Conservation (phyloP, 2,113 vertebrate genomes). For the Pleuronectes platessa region DNA sequence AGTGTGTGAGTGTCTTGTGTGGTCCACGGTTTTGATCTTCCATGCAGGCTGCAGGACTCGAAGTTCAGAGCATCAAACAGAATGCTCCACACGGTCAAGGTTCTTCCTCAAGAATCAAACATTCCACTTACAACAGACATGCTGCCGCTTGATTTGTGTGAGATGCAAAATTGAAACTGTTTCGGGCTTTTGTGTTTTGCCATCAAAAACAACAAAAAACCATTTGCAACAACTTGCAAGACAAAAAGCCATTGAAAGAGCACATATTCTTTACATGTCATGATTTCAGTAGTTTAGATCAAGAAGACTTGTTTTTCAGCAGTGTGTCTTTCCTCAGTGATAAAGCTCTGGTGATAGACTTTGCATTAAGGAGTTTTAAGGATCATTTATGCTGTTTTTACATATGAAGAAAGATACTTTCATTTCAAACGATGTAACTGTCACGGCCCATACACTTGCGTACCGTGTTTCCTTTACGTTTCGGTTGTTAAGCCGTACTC, state of each 20-base stretch:
- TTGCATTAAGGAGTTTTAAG: background rate
- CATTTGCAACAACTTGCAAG: conserved; percentile 12
- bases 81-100: conserved; percentile 47
- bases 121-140: conserved; percentile 16
- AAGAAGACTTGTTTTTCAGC: background rate
- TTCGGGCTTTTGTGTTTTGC: conserved; percentile 1
- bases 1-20: conserved; percentile 6
- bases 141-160: conserved; percentile 8
- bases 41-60: conserved; percentile 53
- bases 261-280: background rate
- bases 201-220: background rate
- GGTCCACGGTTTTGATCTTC: conserved; percentile 57
- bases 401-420: no score
- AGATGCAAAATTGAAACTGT: conserved; percentile 8
- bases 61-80: conserved; percentile 57
- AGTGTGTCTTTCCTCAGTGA: background rate
- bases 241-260: background rate
- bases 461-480: no score
- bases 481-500: no score
- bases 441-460: no score
- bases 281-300: background rate
- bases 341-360: background rate
- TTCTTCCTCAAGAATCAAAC: conserved; percentile 37
- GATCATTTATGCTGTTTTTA: no score
- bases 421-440: no score